Evolutionary conservation across 2,797 vertebrate species (phyloP), one percentile per base, ranked within the genome.

Genomic region (Anomalospiza imberbis): DNA sequence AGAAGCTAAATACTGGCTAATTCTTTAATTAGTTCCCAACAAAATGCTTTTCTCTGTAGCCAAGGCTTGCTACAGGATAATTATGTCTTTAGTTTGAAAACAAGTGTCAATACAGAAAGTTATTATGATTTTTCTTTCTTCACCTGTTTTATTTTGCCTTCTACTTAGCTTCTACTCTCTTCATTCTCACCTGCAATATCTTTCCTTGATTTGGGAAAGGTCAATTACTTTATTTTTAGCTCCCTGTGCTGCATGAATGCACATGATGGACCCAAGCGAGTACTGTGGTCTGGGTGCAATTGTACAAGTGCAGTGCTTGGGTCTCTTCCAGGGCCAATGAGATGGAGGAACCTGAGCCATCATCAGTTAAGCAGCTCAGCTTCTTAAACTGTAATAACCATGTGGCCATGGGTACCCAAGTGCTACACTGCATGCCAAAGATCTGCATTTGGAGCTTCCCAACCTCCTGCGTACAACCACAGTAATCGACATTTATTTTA

Each of bases 1-100:
- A 94, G 82, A 93, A 95, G 84, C 79, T 96, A 79, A 96, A 93
- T 44, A 57, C 57, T 66, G 71, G 45, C 61, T 95, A 95, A 96
- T 93, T 95, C 87, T 96, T 96, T 96, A 96, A 93, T 94, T 97
- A 81, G 62, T 85, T 95, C 94, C 77, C 77, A 76, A 72, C 31
- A 79, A 90, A 80, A 86, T 77, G 61, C 48, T 95, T 90, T 94
- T 74, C 78, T 93, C 70, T 75, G 36, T 50, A 71, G 62, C 77
- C 70, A 76, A 83, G 71, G 38, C 91, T 91, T 93, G 82, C 72
- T 94, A 66, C 26, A 65, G 63, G 66, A 88, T 95, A 93, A 89
- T 94, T 89, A 71, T 88, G 80, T 84, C 82, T 89, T 87, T 45
- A 78, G 66, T 74, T 91, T 94, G 71, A 94, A 93, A 96, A 93